Evolutionary conservation across 1,140 invertebrate genomes (phyloP).

Genomic region (Hycleus cichorii): DNA sequence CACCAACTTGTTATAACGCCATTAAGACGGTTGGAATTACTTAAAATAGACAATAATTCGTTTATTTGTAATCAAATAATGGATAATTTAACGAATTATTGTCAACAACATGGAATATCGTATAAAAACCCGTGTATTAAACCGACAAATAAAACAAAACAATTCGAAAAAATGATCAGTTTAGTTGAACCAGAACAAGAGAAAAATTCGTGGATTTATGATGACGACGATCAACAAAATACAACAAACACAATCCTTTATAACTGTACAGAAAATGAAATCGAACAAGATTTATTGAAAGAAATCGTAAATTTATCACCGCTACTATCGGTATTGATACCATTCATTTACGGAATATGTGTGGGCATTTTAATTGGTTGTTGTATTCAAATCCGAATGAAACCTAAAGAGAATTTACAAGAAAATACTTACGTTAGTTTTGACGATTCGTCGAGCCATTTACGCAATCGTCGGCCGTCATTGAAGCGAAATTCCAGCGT

Average conservation of each 20-base stretch:
- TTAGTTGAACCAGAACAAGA: background rate
- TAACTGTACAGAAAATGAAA: background rate
- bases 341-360: conserved; percentile 22
- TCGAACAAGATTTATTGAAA: conserved; percentile 10
- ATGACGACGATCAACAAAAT: conserved; percentile 8
- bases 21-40: conserved; percentile 39
- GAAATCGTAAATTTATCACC: conserved; percentile 19
- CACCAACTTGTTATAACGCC: conserved; percentile 39
- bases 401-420: conserved; percentile 1
- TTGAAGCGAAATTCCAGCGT: background rate
- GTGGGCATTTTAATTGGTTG: conserved; percentile 11
- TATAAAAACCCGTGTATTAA: conserved; percentile 17
- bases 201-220: conserved; percentile 24
- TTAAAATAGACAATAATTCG: conserved; percentile 43
- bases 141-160: background rate
- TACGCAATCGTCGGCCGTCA: conserved; percentile 3
- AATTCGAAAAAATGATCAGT: conserved; percentile 17
- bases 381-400: background rate
- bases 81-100: conserved; percentile 11
- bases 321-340: conserved; percentile 6
- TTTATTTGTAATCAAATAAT: conserved; percentile 40
- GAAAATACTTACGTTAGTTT: conserved; percentile 2
- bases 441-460: background rate
- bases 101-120: conserved; percentile 8
- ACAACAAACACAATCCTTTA: conserved; percentile 5